A percentile compares a stretch with the other conserved stretches of the same genome.
phyloP scores from a whole-genome alignment of 2,797 vertebrate genomes.

The Hyperoplus lanceolatus region DNA sequence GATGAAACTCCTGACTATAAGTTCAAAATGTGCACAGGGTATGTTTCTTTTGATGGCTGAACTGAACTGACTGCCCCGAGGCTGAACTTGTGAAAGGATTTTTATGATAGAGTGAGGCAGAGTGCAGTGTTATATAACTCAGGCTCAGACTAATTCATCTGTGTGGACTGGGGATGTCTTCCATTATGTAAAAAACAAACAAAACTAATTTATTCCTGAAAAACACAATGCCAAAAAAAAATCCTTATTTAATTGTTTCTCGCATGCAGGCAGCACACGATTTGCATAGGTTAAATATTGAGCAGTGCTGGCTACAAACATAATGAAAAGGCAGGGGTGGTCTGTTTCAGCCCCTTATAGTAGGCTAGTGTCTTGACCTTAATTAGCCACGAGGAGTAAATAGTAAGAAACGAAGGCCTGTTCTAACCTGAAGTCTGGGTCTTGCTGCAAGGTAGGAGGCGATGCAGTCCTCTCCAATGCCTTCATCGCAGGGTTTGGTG shows the following conservation, averaged over 20 bases:
- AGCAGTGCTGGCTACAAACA: background rate
- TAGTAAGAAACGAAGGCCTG: background rate
- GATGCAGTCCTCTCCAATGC: slow-evolving; percentile 85
- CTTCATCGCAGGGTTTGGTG: slow-evolving; percentile 90
- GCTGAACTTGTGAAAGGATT: background rate
- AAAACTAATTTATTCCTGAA: background rate
- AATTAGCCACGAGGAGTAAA: background rate
- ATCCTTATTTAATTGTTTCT: background rate
- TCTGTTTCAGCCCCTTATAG: background rate
- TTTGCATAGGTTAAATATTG: background rate
- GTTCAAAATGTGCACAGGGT: background rate
- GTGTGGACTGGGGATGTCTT: background rate
- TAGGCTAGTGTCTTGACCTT: background rate
- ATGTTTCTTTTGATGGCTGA: background rate
- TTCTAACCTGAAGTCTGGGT: slow-evolving; percentile 91
- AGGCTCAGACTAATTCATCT: background rate
- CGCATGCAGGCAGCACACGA: background rate
- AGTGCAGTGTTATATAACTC: background rate
- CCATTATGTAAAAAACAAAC: background rate
- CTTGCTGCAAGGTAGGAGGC: slow-evolving; percentile 89
- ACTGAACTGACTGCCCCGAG: background rate
- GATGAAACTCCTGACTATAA: too few species aligned
- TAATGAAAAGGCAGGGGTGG: background rate
- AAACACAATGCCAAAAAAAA: background rate
- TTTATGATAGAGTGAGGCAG: background rate